A percentile compares a stretch with the other conserved stretches of the same genome.
phyloP scores from a whole-genome alignment of 2,797 vertebrate genomes.

The Bucorvus abyssinicus region DNA sequence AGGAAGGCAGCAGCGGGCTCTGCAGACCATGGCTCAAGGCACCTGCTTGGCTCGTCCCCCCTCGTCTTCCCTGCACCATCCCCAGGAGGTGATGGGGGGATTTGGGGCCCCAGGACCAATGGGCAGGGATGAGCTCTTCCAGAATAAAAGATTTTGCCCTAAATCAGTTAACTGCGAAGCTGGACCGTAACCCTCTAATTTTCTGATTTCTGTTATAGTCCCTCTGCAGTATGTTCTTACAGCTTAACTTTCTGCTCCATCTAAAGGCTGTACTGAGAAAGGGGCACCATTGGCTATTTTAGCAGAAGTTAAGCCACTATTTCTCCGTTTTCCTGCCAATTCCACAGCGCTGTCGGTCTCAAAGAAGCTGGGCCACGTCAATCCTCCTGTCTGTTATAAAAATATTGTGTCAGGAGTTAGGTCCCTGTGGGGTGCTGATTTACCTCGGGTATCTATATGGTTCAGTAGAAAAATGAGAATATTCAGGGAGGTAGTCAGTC shows the following conservation, averaged over 20 bases:
- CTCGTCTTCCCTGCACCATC: background rate
- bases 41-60: background rate
- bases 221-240: background rate
- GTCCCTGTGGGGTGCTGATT: background rate
- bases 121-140: background rate
- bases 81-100: background rate
- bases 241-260: slow-evolving; percentile 1
- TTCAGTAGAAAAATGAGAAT: background rate
- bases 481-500: background rate
- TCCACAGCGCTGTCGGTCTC: background rate
- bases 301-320: background rate
- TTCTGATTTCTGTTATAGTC: background rate
- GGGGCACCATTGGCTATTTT: background rate
- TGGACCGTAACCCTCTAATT: background rate
- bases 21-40: background rate
- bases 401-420: background rate
- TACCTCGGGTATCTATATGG: background rate
- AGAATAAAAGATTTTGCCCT: background rate
- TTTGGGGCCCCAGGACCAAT: background rate
- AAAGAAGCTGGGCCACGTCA: background rate
- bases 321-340: background rate
- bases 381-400: background rate
- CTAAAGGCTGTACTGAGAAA: background rate
- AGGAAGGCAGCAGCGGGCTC: background rate
- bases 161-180: background rate